Conservation (phyloP, 1,140 invertebrate genomes). For the Euura lappo region DNA sequence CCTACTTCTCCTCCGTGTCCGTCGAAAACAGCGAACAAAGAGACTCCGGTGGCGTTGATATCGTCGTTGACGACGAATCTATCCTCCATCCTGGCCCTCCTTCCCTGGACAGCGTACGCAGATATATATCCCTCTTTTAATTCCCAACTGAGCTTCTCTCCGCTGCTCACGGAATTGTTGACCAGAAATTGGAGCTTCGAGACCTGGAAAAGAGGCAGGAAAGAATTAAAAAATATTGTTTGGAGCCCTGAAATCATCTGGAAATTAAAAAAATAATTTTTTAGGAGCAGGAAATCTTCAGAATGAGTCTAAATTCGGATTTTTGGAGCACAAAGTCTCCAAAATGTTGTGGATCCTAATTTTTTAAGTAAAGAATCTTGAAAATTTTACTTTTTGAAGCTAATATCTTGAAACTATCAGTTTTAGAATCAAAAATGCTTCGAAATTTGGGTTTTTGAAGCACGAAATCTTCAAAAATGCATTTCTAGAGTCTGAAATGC, state of each 20-base stretch:
- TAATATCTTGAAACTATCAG: too few relatives aligned
- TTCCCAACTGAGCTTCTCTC: conserved; percentile 79
- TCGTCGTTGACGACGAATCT: conserved; percentile 72
- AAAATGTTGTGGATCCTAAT: too few relatives aligned
- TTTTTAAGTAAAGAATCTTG: too few relatives aligned
- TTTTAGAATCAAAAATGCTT: too few relatives aligned
- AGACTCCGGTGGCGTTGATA: conserved; percentile 65
- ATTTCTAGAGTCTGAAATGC: too few relatives aligned
- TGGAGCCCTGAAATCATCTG: too few relatives aligned
- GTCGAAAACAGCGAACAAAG: conserved; percentile 92
- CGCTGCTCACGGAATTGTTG: conserved; percentile 44
- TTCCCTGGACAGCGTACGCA: conserved; percentile 88
- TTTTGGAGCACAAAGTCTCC: too few relatives aligned
- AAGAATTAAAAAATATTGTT: neutral
- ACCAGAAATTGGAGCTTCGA: conserved; percentile 55
- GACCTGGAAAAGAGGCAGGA: conserved; percentile 31
- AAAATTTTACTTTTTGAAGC: too few relatives aligned
- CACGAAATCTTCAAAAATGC: too few relatives aligned
- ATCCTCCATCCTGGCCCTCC: conserved; percentile 92
- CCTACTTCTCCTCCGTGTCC: conserved; percentile 90
- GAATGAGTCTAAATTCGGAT: too few relatives aligned
- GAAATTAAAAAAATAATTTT: conserved; percentile 22
- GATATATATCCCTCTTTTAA: conserved; percentile 75
- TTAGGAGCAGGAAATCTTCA: neutral
- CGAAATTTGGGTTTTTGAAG: too few relatives aligned